Conservation (phyloP, 2,888 invertebrate species). For the Stictocephala bisonia region DNA sequence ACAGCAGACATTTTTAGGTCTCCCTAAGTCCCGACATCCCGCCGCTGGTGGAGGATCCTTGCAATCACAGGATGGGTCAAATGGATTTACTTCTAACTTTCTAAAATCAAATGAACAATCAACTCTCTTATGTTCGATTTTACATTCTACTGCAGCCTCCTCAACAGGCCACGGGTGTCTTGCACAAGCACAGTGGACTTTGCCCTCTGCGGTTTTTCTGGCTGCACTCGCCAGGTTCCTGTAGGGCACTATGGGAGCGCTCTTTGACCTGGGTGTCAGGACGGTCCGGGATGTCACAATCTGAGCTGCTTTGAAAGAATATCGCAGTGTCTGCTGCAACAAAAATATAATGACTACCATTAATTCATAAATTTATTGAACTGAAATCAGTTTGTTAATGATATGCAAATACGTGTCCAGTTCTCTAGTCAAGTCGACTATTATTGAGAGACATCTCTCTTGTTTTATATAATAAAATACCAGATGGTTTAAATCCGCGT, state of each 20-base stretch:
- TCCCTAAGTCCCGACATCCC: conserved; percentile 4
- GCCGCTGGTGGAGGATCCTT: conserved; percentile 1
- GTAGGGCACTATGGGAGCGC: no score
- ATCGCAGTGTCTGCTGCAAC: conserved; percentile 1
- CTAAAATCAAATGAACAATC: conserved; percentile 22
- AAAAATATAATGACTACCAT: neutral
- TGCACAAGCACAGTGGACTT: conserved; percentile 12
- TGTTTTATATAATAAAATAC: no score
- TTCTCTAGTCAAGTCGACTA: no score
- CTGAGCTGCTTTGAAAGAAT: neutral
- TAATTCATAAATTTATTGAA: no score
- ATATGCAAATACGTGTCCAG: no score
- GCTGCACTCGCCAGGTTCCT: neutral
- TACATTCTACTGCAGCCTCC: neutral
- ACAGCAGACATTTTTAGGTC: conserved; percentile 11
- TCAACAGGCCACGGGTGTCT: conserved; percentile 16
- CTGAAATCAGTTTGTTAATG: no score
- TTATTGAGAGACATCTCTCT: no score
- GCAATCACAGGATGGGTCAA: conserved; percentile 17
- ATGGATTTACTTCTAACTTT: conserved; percentile 23
- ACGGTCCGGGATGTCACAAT: neutral
- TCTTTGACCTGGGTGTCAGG: no score
- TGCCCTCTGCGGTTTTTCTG: no score
- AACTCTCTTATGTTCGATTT: neutral
- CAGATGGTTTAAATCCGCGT: no score